Conservation (phyloP, 2,888 invertebrate genomes). For the Acanthosepion pharaonis region DNA sequence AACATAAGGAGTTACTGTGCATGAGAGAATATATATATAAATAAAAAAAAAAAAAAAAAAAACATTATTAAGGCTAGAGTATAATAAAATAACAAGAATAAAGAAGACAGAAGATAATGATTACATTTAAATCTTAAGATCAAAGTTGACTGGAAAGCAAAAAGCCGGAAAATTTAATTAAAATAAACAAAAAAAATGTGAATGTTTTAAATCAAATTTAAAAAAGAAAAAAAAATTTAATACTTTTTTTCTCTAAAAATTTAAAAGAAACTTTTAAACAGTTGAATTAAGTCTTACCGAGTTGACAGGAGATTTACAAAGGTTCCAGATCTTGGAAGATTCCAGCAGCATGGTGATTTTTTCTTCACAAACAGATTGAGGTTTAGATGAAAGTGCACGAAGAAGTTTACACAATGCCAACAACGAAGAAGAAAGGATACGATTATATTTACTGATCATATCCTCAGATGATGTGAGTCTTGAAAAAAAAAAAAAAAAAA, state of each 20-base stretch:
- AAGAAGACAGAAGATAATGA: too few relatives aligned
- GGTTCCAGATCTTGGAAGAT: slow-evolving; percentile 83
- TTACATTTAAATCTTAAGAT: too few relatives aligned
- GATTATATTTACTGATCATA: slow-evolving; percentile 82
- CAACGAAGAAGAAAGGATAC: slow-evolving; percentile 81
- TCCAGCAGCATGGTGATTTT: slow-evolving; percentile 78
- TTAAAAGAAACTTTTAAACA: not conserved
- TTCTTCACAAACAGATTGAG: slow-evolving; percentile 63
- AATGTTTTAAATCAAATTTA: too few relatives aligned
- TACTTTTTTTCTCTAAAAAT: not conserved
- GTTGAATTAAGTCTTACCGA: slow-evolving; percentile 54
- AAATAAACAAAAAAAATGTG: too few relatives aligned
- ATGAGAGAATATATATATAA: too few relatives aligned
- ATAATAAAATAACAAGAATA: too few relatives aligned
- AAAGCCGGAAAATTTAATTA: too few relatives aligned
- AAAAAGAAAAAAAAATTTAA: too few relatives aligned
- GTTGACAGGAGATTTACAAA: slow-evolving; percentile 62
- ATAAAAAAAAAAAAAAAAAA: too few relatives aligned
- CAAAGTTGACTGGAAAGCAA: too few relatives aligned
- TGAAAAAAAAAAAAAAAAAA: slow-evolving; percentile 52
- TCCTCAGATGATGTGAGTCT: slow-evolving; percentile 80
- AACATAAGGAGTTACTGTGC: too few relatives aligned
- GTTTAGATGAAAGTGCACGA: slow-evolving; percentile 77
- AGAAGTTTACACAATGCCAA: slow-evolving; percentile 81
- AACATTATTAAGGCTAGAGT: too few relatives aligned